phyloP scores from a whole-genome alignment of 2,113 vertebrate genomes.

The Myxocyprinus asiaticus region DNA sequence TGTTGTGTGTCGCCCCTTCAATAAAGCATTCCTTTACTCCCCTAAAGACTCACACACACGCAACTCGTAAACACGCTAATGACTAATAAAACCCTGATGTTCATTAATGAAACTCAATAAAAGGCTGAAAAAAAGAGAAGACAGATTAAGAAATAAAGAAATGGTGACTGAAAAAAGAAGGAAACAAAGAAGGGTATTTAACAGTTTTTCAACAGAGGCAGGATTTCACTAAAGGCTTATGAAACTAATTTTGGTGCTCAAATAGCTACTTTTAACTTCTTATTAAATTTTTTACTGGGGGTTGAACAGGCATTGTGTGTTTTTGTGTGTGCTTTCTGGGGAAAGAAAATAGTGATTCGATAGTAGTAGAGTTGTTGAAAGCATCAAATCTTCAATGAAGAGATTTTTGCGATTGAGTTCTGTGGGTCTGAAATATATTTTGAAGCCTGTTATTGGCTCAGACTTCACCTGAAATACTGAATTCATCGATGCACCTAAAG shows the following conservation, averaged over 20 bases:
- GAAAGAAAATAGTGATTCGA: conserved; percentile 24
- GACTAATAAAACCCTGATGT: conserved; percentile 78
- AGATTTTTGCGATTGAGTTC: conserved; percentile 19
- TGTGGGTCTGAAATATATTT: conserved; percentile 11
- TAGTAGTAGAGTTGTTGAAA: conserved; percentile 37
- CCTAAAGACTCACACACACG: conserved; percentile 51
- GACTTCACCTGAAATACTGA: neutral
- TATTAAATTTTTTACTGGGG: conserved; percentile 54
- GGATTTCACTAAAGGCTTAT: conserved; percentile 69
- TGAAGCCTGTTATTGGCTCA: conserved; percentile 11
- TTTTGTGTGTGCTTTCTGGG: conserved; percentile 14
- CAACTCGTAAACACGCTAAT: conserved; percentile 42
- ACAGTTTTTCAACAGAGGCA: conserved; percentile 56
- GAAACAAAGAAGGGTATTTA: conserved; percentile 41
- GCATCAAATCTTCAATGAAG: conserved; percentile 29
- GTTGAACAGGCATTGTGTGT: neutral
- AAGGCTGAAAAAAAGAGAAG: conserved; percentile 55
- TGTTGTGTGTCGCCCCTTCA: conserved; percentile 66
- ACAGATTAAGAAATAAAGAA: neutral
- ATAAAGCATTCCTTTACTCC: conserved; percentile 60
- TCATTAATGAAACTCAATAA: conserved; percentile 81
- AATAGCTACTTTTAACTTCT: conserved; percentile 76
- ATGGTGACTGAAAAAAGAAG: conserved; percentile 11
- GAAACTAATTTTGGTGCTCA: conserved; percentile 77
- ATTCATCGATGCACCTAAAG: neutral